phyloP scores from a whole-genome alignment of 1,140 invertebrate species.

The silkworm (Bombyx mori) region DNA sequence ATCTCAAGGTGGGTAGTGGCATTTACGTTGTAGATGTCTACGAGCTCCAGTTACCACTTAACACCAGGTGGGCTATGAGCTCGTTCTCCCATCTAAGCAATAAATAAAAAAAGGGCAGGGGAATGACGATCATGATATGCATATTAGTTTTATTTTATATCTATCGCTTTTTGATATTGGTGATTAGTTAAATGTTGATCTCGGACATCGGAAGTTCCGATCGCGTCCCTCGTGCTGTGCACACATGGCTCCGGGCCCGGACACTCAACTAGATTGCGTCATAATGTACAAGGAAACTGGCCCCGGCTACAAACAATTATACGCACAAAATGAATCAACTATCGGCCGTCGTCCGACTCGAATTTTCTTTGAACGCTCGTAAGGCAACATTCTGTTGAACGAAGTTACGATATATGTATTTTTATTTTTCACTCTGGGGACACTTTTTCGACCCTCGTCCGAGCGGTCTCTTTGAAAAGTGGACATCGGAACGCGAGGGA shows the following conservation, averaged over 20 bases:
- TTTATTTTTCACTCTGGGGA: conserved; percentile 71
- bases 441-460: conserved; percentile 71
- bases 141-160: no score
- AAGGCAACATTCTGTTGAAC: conserved; percentile 44
- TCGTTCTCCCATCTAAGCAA: no score
- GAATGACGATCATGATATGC: no score
- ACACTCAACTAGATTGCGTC: conserved; percentile 62
- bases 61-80: no score
- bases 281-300: conserved; percentile 19
- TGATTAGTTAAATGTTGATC: no score
- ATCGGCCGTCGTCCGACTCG: conserved; percentile 34
- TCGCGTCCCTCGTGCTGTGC: conserved; percentile 5
- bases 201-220: no score
- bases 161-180: no score
- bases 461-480: conserved; percentile 72
- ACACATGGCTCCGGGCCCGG: conserved; percentile 39
- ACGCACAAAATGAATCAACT: conserved; percentile 53
- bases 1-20: no score
- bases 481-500: conserved; percentile 69
- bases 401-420: conserved; percentile 67
- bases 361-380: conserved; percentile 47
- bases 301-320: conserved; percentile 53
- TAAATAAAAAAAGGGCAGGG: no score
- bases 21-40: no score
- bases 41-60: no score